Percentiles rank a stretch among this genome's conserved stretches.
phyloP scores from a whole-genome alignment of 1,140 invertebrate genomes.

The Hestina assimilis region DNA sequence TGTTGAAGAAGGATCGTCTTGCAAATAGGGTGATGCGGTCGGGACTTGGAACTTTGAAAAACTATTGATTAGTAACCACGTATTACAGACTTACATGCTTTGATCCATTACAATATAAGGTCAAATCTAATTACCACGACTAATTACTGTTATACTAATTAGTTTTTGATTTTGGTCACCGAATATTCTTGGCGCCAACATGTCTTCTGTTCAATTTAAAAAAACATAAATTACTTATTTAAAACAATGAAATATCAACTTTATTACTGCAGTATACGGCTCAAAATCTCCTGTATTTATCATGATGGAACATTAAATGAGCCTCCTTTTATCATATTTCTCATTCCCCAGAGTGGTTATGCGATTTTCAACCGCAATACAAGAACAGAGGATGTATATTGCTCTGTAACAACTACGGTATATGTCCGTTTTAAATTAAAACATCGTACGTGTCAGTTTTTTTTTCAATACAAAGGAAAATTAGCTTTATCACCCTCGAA shows the following conservation, averaged over 20 bases:
- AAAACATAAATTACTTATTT: not conserved
- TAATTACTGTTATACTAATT: slow-evolving; percentile 3
- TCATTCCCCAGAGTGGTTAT: not conserved
- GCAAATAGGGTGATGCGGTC: too few relatives aligned
- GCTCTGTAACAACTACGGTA: not conserved
- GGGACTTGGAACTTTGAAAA: too few relatives aligned
- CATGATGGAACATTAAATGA: not conserved
- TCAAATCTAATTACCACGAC: too few relatives aligned
- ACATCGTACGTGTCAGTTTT: not conserved
- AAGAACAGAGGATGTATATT: not conserved
- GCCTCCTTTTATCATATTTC: slow-evolving; percentile 10
- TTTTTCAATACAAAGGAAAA: slow-evolving; percentile 6
- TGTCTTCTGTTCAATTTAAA: not conserved
- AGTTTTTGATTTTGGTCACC: not conserved
- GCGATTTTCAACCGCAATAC: not conserved
- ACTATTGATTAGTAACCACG: too few relatives aligned
- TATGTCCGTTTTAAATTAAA: not conserved
- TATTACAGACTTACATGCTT: too few relatives aligned
- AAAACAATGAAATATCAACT: not conserved
- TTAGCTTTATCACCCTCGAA: not conserved
- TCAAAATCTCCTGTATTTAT: not conserved
- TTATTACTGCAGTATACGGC: not conserved
- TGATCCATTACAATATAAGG: too few relatives aligned
- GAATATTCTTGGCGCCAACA: not conserved
- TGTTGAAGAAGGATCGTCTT: too few relatives aligned